phyloP scores from a whole-genome alignment of 2,113 vertebrate species.

The Zeus faber region DNA sequence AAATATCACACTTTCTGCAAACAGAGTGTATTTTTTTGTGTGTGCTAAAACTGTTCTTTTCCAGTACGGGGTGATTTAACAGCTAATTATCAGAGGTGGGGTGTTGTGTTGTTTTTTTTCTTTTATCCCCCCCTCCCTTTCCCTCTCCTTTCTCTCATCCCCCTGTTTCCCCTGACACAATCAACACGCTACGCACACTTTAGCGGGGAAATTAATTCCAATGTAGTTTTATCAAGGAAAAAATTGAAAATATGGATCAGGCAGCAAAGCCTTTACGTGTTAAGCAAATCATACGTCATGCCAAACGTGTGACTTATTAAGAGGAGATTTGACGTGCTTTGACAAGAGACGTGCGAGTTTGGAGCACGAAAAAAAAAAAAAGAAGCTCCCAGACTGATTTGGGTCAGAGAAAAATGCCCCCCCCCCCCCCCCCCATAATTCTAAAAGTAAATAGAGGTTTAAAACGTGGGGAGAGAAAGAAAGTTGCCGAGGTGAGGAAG shows the following conservation, averaged over 20 bases:
- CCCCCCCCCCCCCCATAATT: no score
- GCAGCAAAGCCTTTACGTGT: constrained; percentile 1
- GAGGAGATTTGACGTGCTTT: constrained; percentile 1
- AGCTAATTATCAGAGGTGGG: constrained; percentile 66
- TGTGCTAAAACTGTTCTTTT: constrained; percentile 62
- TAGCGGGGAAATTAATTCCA: constrained; percentile 18
- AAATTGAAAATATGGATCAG: constrained; percentile 3
- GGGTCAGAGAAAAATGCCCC: not conserved
- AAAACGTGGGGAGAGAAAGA: constrained; percentile 83
- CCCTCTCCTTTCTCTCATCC: constrained; percentile 3
- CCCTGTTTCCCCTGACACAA: not conserved
- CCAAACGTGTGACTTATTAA: constrained; percentile 14
- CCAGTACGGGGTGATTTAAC: constrained; percentile 60
- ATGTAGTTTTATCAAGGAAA: not conserved
- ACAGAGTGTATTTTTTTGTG: constrained; percentile 54
- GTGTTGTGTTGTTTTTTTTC: constrained; percentile 14
- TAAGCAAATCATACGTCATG: constrained; percentile 14
- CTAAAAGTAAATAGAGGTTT: no score
- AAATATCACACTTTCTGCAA: constrained; percentile 72
- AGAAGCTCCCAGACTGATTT: not conserved
- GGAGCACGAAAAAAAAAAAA: no score
- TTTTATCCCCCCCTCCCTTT: constrained; percentile 18
- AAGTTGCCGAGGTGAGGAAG: no score
- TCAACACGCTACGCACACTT: constrained; percentile 27
- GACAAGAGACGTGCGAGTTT: no score